These are phyloP conservation scores for Sympetrum striolatum DNA, from an alignment of 2,888 invertebrate species.

Conservation along the genomic window DNA sequence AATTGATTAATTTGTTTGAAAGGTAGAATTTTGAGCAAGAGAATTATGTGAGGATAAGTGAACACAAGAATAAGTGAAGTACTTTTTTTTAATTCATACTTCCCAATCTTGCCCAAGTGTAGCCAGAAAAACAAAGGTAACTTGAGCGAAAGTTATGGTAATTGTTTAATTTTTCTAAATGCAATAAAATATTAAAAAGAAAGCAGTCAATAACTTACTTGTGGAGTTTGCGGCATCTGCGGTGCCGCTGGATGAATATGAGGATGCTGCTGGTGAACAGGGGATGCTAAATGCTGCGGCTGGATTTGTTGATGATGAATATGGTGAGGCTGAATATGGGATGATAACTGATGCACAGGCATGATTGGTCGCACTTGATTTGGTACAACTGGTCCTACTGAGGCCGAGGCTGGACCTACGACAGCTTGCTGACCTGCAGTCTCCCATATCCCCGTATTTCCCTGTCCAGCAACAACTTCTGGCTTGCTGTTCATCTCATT, in stretches of 20 bases:
- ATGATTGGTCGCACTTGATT: slow-evolving; percentile 47
- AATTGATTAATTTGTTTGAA: too few species aligned
- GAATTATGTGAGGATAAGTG: too few species aligned
- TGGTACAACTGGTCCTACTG: slow-evolving; percentile 19
- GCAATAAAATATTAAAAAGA: too few species aligned
- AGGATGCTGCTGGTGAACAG: slow-evolving; percentile 55
- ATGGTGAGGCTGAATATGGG: slow-evolving; percentile 45
- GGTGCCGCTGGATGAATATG: slow-evolving; percentile 56
- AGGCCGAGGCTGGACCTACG: background rate
- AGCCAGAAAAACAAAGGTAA: too few species aligned
- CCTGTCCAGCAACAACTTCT: slow-evolving; percentile 54
- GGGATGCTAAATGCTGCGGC: slow-evolving; percentile 50
- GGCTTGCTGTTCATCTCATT: slow-evolving; percentile 60
- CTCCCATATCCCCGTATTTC: slow-evolving; percentile 18
- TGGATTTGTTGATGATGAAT: slow-evolving; percentile 48
- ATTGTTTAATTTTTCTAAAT: too few species aligned
- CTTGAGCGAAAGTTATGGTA: too few species aligned
- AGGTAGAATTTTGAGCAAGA: too few species aligned
- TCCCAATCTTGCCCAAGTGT: too few species aligned
- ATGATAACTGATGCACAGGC: slow-evolving; percentile 46
- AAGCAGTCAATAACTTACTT: slow-evolving; percentile 50
- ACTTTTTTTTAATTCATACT: too few species aligned
- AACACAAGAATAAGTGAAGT: too few species aligned
- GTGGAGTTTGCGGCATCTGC: slow-evolving; percentile 57
- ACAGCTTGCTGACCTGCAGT: slow-evolving; percentile 9